Percentiles rank a stretch among this genome's conserved stretches.
These are phyloP conservation scores for Apodemia zela DNA, from an alignment of 2,888 invertebrate genomes.

Conservation along the genomic window DNA sequence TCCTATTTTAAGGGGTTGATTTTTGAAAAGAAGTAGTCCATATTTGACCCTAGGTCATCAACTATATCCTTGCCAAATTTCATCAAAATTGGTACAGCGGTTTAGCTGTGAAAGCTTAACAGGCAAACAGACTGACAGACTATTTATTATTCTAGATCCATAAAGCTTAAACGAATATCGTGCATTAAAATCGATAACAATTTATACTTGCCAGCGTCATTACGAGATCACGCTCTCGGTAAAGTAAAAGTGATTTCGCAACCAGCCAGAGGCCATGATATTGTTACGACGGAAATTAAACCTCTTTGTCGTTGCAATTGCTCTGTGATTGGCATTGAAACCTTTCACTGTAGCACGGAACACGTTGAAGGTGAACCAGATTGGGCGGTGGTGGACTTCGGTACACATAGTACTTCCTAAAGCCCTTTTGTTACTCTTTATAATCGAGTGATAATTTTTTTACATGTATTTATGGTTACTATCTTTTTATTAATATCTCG, in stretches of 20 bases:
- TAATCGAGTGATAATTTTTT: not conserved
- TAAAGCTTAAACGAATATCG: not conserved
- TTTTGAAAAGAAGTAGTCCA: too few species aligned
- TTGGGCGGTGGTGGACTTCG: not conserved
- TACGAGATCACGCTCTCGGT: conserved; percentile 18
- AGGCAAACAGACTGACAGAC: not conserved
- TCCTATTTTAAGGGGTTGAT: too few species aligned
- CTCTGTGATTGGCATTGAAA: conserved; percentile 30
- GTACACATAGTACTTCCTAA: conserved; percentile 3
- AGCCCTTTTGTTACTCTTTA: not conserved
- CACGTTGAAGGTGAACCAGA: conserved; percentile 48
- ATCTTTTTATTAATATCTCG: too few species aligned
- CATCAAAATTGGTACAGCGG: not conserved
- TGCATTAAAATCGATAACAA: not conserved
- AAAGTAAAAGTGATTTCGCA: conserved; percentile 37
- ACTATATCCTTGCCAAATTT: not conserved
- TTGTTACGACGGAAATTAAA: conserved; percentile 31
- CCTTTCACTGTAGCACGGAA: conserved; percentile 54
- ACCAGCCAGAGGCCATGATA: conserved; percentile 32
- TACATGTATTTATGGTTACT: not conserved
- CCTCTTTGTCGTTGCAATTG: conserved; percentile 25
- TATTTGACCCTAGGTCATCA: too few species aligned
- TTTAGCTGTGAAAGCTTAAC: not conserved
- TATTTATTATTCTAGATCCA: not conserved
- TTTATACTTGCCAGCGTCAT: not conserved